Percentiles rank a stretch among this genome's conserved stretches.
Evolutionary conservation across 1,140 invertebrate genomes (phyloP).

Genomic region (Drosophila busckii): DNA sequence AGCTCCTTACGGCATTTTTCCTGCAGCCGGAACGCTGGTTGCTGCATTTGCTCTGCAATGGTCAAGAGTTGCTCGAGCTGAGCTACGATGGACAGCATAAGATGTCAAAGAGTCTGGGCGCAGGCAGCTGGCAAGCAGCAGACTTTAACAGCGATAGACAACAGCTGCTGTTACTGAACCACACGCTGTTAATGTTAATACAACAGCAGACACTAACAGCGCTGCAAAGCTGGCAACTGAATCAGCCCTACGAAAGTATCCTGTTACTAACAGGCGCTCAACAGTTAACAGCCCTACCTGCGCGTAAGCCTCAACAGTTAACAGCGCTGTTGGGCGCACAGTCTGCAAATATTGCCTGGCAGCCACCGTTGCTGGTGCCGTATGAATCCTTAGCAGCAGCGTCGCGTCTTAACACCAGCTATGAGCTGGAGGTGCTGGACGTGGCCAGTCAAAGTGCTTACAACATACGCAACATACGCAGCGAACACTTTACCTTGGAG

Average conservation of each 20-base stretch:
- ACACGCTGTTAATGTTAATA: constrained; percentile 80
- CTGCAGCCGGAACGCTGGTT: constrained; percentile 87
- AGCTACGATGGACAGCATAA: constrained; percentile 86
- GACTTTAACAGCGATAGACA: constrained; percentile 80
- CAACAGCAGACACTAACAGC: constrained; percentile 83
- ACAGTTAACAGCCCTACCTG: constrained; percentile 88
- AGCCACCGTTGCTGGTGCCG: constrained; percentile 86
- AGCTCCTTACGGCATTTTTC: constrained; percentile 85
- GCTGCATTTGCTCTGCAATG: constrained; percentile 88
- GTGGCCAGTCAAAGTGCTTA: constrained; percentile 78
- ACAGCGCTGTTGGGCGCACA: constrained; percentile 88
- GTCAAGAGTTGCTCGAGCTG: constrained; percentile 86
- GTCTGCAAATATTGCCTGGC: constrained; percentile 89
- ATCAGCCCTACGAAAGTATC: constrained; percentile 63
- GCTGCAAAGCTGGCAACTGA: constrained; percentile 79
- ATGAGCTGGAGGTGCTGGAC: constrained; percentile 87
- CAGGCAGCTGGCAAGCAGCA: constrained; percentile 15
- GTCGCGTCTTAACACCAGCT: constrained; percentile 92
- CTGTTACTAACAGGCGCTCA: constrained; percentile 52
- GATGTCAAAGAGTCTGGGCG: too few relatives aligned
- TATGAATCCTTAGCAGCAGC: constrained; percentile 91
- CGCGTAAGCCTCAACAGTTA: constrained; percentile 87
- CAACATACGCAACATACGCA: constrained; percentile 81
- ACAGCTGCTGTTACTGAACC: constrained; percentile 86
- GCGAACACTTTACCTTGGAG: constrained; percentile 83